phyloP scores from a whole-genome alignment of 2,888 invertebrate genomes.

The Leistus spinibarbis region DNA sequence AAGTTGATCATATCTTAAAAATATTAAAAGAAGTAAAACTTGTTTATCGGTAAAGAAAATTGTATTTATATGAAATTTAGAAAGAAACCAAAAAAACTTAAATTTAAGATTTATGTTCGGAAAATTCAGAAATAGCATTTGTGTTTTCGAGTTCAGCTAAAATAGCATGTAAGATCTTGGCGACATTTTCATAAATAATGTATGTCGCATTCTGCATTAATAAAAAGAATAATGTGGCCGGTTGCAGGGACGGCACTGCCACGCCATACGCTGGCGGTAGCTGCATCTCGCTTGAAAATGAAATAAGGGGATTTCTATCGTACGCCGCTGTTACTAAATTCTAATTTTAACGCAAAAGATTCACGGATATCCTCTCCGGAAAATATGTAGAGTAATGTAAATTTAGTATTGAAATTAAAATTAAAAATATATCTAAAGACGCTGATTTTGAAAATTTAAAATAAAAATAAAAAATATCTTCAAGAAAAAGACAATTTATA shows the following conservation, averaged over 20 bases:
- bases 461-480: too few species aligned
- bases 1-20: too few species aligned
- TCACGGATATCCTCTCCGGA: constrained; percentile 19
- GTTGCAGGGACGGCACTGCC: constrained; percentile 30
- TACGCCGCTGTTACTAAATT: constrained; percentile 34
- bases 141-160: background rate
- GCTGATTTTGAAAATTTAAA: background rate
- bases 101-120: background rate
- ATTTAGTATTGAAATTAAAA: constrained; percentile 35
- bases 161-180: background rate
- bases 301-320: constrained; percentile 29
- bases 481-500: too few species aligned
- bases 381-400: constrained; percentile 37
- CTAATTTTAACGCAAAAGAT: constrained; percentile 33
- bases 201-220: constrained; percentile 24
- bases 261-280: too few species aligned
- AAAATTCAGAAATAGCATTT: background rate
- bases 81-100: background rate
- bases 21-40: too few species aligned
- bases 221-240: constrained; percentile 28
- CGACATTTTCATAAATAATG: constrained; percentile 18
- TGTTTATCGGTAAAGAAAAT: too few species aligned
- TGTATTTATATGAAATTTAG: too few species aligned
- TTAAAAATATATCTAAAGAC: constrained; percentile 11
- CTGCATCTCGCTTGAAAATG: constrained; percentile 30